phyloP scores from a whole-genome alignment of 2,888 invertebrate genomes.

The Mactromeris polynyma region DNA sequence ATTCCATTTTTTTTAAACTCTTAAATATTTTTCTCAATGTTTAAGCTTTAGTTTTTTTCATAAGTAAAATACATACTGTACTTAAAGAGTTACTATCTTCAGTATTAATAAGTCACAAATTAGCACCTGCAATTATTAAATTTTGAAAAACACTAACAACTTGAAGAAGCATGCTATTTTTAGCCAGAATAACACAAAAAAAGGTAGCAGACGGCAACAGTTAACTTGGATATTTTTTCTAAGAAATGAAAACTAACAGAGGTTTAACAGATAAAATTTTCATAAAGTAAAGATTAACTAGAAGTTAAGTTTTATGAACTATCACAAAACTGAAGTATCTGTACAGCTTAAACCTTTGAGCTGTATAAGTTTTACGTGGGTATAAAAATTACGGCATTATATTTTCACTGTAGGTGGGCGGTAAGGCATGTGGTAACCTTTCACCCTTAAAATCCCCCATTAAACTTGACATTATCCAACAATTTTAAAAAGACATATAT shows the following conservation, averaged over 20 bases:
- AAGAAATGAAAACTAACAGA: neutral
- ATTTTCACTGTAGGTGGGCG: conserved; percentile 23
- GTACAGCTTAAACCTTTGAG: neutral
- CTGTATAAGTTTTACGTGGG: neutral
- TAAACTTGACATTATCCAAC: conserved; percentile 30
- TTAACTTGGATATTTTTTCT: neutral
- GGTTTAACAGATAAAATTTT: neutral
- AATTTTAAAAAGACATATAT: neutral
- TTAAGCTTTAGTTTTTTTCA: no score
- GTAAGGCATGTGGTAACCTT: neutral
- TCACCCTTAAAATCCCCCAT: conserved; percentile 20
- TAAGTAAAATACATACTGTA: no score
- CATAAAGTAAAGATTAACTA: conserved; percentile 3
- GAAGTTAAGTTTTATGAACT: neutral
- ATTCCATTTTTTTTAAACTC: no score
- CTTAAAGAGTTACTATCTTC: no score
- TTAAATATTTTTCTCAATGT: no score
- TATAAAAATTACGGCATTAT: conserved; percentile 3
- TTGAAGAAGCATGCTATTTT: neutral
- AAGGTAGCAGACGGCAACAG: neutral
- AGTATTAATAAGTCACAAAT: no score
- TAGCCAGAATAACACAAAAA: neutral
- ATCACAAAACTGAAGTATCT: conserved; percentile 7
- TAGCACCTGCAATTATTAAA: neutral
- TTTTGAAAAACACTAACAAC: neutral